Evolutionary conservation across 2,113 vertebrate species (phyloP).

Genomic region (Octodon degus): DNA sequence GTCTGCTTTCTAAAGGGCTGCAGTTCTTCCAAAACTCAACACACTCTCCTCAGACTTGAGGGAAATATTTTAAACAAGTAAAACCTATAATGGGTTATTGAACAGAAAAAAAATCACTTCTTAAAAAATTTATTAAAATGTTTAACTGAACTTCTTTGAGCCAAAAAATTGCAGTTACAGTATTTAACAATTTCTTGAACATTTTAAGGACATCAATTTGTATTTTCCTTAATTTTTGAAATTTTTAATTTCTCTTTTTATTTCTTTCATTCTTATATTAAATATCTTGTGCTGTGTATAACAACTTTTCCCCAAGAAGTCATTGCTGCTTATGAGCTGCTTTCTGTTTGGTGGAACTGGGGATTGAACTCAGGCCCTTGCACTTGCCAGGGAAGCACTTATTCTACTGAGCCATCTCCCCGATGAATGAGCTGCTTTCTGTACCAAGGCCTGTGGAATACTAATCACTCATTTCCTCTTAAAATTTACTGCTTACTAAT

Average conservation of each 20-base stretch:
- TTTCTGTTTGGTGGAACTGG: not conserved
- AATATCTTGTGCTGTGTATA: not conserved
- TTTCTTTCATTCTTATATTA: slow-evolving; percentile 34
- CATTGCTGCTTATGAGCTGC: not conserved
- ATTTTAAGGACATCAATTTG: slow-evolving; percentile 50
- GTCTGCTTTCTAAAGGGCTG: slow-evolving; percentile 39
- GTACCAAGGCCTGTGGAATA: not conserved
- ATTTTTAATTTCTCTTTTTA: not conserved
- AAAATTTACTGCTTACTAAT: slow-evolving; percentile 34
- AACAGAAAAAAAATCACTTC: not conserved
- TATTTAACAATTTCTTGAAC: slow-evolving; percentile 60
- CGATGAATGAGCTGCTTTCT: not conserved
- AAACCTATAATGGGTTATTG: slow-evolving; percentile 13
- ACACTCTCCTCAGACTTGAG: not conserved
- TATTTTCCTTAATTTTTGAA: slow-evolving; percentile 54
- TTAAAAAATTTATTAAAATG: slow-evolving; percentile 37
- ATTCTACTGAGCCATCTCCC: no score
- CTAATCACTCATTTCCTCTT: slow-evolving; percentile 24
- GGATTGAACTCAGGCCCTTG: no score
- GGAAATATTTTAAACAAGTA: slow-evolving; percentile 31
- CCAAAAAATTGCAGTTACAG: slow-evolving; percentile 50
- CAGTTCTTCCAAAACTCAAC: slow-evolving; percentile 11
- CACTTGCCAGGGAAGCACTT: no score
- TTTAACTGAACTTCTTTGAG: slow-evolving; percentile 41
- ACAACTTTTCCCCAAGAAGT: slow-evolving; percentile 30